Percentiles rank a stretch among this genome's conserved stretches.
These are phyloP conservation scores for Danio tinwini DNA, from an alignment of 2,797 vertebrate genomes.

Conservation along the genomic window DNA sequence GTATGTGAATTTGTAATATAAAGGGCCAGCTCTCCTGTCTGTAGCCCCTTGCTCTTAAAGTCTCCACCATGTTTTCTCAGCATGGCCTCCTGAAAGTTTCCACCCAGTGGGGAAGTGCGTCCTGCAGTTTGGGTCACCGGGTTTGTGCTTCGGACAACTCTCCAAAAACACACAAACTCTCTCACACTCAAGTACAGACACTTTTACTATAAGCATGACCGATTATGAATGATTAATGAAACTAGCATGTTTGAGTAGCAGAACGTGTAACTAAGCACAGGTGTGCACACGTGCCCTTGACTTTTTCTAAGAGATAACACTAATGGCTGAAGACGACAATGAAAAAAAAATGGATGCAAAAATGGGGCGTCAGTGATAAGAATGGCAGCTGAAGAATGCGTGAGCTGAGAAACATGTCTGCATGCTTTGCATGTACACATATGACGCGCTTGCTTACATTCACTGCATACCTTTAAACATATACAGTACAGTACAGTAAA, in stretches of 20 bases:
- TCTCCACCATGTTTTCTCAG: conserved; percentile 34
- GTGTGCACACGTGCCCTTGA: conserved; percentile 28
- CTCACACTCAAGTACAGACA: conserved; percentile 16
- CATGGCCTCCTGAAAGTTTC: conserved; percentile 53
- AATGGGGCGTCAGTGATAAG: conserved; percentile 32
- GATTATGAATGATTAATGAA: conserved; percentile 29
- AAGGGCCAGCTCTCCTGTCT: conserved; percentile 17
- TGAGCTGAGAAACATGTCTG: conserved; percentile 6
- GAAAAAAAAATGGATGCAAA: conserved; percentile 9
- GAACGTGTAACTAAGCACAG: conserved; percentile 21
- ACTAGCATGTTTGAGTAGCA: conserved; percentile 24
- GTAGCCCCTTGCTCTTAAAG: conserved; percentile 2
- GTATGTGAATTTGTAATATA: conserved; percentile 9
- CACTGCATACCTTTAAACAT: neutral
- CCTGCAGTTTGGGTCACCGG: conserved; percentile 42
- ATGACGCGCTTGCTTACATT: neutral
- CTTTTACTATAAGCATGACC: conserved; percentile 18
- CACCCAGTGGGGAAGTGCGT: conserved; percentile 42
- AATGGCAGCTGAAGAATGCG: conserved; percentile 42
- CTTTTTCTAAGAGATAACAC: conserved; percentile 1
- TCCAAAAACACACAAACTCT: neutral
- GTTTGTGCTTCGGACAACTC: conserved; percentile 20
- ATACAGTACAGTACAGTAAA: neutral
- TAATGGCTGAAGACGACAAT: conserved; percentile 41
- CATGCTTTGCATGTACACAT: conserved; percentile 21